Conservation (phyloP, 2,888 invertebrate genomes). For the Pachydiplax longipennis region DNA sequence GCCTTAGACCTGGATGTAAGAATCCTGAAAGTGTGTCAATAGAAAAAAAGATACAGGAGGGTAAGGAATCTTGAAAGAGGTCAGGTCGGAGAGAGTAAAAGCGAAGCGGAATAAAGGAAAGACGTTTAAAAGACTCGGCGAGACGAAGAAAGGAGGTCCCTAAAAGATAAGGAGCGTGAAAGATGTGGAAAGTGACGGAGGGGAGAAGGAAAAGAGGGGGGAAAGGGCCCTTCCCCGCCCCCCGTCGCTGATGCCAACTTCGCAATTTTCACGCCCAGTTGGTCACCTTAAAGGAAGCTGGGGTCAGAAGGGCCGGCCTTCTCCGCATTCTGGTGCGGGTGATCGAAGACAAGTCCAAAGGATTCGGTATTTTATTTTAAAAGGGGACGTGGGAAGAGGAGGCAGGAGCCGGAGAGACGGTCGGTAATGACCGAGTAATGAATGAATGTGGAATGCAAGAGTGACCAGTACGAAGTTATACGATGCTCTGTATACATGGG, state of each 20-base stretch:
- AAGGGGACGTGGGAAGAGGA: background rate
- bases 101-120: background rate
- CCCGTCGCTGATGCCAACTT: slow-evolving; percentile 1
- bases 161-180: background rate
- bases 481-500: too few relatives aligned
- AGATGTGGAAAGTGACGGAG: background rate
- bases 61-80: background rate
- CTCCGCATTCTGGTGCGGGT: background rate
- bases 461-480: too few relatives aligned
- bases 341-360: background rate
- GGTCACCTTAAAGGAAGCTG: slow-evolving; percentile 30
- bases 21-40: background rate
- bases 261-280: slow-evolving; percentile 47
- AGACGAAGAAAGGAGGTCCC: background rate
- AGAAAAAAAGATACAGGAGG: background rate
- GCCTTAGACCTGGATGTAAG: background rate
- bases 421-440: background rate
- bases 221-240: background rate
- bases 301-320: background rate
- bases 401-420: background rate
- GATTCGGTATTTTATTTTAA: background rate
- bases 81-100: background rate
- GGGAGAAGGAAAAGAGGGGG: background rate
- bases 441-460: background rate
- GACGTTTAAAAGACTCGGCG: background rate